These are phyloP conservation scores for Nothoprocta pentlandii DNA, from an alignment of 2,113 vertebrate genomes.

Conservation along the genomic window DNA sequence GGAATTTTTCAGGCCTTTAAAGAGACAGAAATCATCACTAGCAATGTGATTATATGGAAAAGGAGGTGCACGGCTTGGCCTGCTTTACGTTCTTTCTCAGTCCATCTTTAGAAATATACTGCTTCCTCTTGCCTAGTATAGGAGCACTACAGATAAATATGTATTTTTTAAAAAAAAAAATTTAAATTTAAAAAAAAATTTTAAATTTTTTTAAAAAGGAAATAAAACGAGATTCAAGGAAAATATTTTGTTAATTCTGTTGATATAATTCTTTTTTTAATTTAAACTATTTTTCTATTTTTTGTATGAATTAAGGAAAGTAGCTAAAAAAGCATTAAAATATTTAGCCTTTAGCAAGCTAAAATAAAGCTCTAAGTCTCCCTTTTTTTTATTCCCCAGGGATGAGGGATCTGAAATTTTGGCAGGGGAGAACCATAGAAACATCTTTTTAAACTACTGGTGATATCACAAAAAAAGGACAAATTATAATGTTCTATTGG, in stretches of 20 bases:
- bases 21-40: background rate
- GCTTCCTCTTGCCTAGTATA: background rate
- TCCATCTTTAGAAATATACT: background rate
- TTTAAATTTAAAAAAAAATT: too few relatives aligned
- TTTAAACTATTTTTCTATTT: background rate
- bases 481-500: conserved; percentile 78
- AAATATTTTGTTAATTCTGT: background rate
- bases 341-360: background rate
- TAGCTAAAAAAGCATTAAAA: background rate
- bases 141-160: background rate
- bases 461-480: conserved; percentile 65
- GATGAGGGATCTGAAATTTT: conserved; percentile 64
- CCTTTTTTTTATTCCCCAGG: background rate
- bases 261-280: background rate
- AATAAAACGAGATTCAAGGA: background rate
- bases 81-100: conserved; percentile 14
- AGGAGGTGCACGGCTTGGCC: background rate
- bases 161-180: background rate
- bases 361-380: background rate
- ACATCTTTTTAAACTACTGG: conserved; percentile 67
- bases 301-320: background rate
- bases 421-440: conserved; percentile 59
- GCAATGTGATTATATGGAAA: background rate
- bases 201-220: background rate
- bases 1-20: conserved; percentile 15